These are phyloP conservation scores for Chelonus insularis DNA, from an alignment of 1,140 invertebrate genomes.

Conservation along the genomic window DNA sequence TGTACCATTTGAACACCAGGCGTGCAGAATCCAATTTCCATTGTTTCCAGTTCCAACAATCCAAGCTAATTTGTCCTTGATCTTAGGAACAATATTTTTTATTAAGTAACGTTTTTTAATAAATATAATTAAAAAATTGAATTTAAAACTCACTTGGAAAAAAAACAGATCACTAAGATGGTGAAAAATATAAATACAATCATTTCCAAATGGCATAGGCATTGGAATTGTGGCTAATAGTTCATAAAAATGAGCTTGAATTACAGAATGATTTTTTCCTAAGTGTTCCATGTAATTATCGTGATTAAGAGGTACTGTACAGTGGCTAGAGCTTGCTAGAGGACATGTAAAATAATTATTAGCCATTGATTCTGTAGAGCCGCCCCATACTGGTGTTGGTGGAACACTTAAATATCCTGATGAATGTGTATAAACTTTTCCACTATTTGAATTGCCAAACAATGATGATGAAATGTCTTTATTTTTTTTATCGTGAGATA, in stretches of 20 bases:
- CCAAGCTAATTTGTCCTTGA: constrained; percentile 43
- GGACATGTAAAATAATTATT: constrained; percentile 44
- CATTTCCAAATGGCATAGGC: constrained; percentile 42
- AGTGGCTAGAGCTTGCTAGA: constrained; percentile 36
- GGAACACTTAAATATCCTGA: constrained; percentile 25
- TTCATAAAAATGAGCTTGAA: constrained; percentile 48
- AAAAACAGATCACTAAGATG: constrained; percentile 46
- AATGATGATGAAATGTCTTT: no score
- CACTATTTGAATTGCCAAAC: not conserved
- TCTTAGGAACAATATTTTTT: constrained; percentile 34
- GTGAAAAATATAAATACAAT: constrained; percentile 48
- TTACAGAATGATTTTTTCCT: constrained; percentile 37
- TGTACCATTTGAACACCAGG: constrained; percentile 31
- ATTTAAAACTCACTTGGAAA: constrained; percentile 41
- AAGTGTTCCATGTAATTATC: constrained; percentile 46
- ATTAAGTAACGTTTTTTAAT: not conserved
- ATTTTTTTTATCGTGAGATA: constrained; percentile 28
- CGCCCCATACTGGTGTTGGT: constrained; percentile 45
- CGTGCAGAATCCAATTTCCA: constrained; percentile 45
- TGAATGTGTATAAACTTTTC: constrained; percentile 21
- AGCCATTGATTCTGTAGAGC: constrained; percentile 50
- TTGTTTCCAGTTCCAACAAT: constrained; percentile 34
- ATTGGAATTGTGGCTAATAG: constrained; percentile 38
- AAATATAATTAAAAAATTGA: not conserved
- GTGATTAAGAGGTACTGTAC: constrained; percentile 37